Evolutionary conservation across 1,140 invertebrate genomes (phyloP).

Genomic region (Eulimnadia texana): DNA sequence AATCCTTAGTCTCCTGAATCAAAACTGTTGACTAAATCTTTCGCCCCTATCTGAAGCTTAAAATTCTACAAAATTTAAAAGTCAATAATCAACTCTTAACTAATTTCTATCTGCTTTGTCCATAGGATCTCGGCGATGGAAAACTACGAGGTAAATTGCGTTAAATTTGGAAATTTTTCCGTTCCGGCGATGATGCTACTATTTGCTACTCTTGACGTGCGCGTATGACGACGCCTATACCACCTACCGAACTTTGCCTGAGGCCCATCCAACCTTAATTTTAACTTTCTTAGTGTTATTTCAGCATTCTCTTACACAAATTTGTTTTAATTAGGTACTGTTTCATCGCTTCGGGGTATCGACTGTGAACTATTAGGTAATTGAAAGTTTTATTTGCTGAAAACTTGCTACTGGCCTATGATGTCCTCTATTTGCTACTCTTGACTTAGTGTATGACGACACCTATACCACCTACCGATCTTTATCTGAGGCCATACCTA

Average conservation of each 20-base stretch:
- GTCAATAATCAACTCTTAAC: no score
- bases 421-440: slow-evolving; percentile 15
- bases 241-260: slow-evolving; percentile 12
- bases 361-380: no score
- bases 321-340: no score
- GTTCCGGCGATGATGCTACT: slow-evolving; percentile 7
- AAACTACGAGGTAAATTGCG: not conserved
- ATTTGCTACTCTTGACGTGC: slow-evolving; percentile 17
- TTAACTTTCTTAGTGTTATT: no score
- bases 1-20: not conserved
- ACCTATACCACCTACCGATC: slow-evolving; percentile 12
- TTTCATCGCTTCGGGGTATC: no score
- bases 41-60: not conserved
- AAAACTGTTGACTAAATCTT: not conserved
- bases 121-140: not conserved
- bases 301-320: no score
- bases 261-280: not conserved
- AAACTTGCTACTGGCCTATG: not conserved
- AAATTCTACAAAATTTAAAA: no score
- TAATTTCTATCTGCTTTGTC: no score
- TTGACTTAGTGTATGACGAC: slow-evolving; percentile 16
- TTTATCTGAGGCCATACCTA: slow-evolving; percentile 2
- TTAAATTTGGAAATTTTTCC: no score
- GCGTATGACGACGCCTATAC: slow-evolving; percentile 15
- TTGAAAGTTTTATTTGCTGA: not conserved